Conservation (phyloP, 2,888 invertebrate species). For the Lasioglossum vierecki region DNA sequence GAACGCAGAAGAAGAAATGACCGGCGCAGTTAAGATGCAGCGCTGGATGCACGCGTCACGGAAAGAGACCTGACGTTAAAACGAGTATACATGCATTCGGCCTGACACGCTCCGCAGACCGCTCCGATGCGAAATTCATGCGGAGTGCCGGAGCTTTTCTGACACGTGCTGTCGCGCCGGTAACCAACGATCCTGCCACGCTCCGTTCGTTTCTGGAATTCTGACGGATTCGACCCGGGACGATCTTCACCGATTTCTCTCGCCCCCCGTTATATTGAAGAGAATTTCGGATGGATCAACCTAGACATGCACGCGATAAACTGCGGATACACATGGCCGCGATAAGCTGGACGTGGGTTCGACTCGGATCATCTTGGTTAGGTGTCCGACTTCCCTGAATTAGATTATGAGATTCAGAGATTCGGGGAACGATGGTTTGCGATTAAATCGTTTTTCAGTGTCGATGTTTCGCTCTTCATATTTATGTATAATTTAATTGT, state of each 20-base stretch:
- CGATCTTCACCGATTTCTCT: neutral
- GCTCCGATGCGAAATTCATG: conserved; percentile 39
- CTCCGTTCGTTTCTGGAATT: neutral
- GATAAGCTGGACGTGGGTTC: neutral
- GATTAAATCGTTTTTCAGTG: neutral
- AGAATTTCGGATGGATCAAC: conserved; percentile 5
- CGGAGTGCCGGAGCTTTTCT: conserved; percentile 17
- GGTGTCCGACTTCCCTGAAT: neutral
- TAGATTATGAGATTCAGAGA: neutral
- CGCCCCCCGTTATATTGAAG: neutral
- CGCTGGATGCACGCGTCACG: conserved; percentile 16
- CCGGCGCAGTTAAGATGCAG: neutral
- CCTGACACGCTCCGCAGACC: conserved; percentile 15
- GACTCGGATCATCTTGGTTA: neutral
- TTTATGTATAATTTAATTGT: too few species aligned
- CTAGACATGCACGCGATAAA: neutral
- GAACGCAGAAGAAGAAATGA: conserved; percentile 11
- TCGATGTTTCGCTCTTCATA: neutral
- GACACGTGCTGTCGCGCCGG: conserved; percentile 10
- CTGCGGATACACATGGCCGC: neutral
- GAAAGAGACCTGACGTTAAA: conserved; percentile 47
- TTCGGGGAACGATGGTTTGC: neutral
- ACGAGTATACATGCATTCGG: conserved; percentile 43
- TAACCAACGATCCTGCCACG: neutral
- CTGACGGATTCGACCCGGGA: conserved; percentile 12